phyloP scores from a whole-genome alignment of 2,113 vertebrate genomes.

The Otolemur garnettii region DNA sequence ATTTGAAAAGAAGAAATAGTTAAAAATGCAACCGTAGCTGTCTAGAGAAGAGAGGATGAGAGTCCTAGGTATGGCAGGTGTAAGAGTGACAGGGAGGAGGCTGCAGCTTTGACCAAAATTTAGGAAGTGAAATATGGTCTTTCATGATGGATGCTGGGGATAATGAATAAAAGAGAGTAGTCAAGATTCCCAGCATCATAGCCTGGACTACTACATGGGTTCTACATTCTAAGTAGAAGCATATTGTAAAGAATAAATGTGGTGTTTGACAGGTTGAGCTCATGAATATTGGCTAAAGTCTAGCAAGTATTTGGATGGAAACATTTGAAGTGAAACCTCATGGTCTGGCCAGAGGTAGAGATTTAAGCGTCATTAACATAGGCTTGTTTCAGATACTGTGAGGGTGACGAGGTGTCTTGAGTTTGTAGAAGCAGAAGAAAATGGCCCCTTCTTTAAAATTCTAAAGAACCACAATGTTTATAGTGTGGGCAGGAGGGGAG shows the following conservation, averaged over 20 bases:
- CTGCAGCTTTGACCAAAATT: not conserved
- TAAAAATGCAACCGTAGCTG: not conserved
- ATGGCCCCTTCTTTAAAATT: not conserved
- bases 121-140: not conserved
- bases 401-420: not conserved
- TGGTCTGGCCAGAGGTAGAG: not conserved
- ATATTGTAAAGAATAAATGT: rapidly evolving
- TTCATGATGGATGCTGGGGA: rapidly evolving
- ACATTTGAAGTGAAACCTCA: not conserved
- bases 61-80: not conserved
- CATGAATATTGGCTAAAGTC: not conserved
- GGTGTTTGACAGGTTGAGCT: not conserved
- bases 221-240: not conserved
- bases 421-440: not conserved
- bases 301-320: not conserved
- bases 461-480: not conserved
- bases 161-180: rapidly evolving
- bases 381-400: not conserved
- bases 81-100: not conserved
- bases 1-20: not conserved
- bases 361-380: not conserved
- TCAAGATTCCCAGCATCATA: rapidly evolving
- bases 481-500: no score
- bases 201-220: rapidly evolving
- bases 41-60: not conserved